Base-by-base conservation (phyloP, 2,888 invertebrate genomes). In the Idaea straminata region DNA sequence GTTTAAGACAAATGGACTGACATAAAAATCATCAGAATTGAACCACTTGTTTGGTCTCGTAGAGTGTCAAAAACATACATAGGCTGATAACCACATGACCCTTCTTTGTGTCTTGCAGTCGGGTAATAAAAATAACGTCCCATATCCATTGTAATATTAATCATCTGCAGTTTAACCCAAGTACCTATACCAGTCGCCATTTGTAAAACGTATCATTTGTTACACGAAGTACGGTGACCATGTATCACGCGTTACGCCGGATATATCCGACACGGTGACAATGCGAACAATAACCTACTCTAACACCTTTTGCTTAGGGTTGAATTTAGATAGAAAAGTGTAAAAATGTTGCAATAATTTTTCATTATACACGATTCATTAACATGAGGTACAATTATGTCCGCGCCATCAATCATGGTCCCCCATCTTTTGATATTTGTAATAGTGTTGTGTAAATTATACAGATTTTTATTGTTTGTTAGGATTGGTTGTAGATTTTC, bases 321-420 rank as follows among this genome's bases (percentile, higher is more conserved):
- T 76, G 76, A 61, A 62, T 58, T 47, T 16, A 35, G 58, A 60
- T 36, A 61, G 63, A 64, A 71, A 69, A 66, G 65, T 66, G 67
- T 66, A 66, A 10, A 62, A 64, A 62, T 67, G 66, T 64, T 76
- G 75, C 86, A 84, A 90, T 91, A 84, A 91, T 88, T 91, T 91
- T 90, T 89, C 91, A 91, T 91, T 90, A 90, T 83, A 76, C 83
- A 84, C 89, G 91, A 89, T 91, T 91, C 91, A 91, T 92, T 91
- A 91, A 86, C 88, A 87, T 86, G 83, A 86, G 87, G 88, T 84
- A 83, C 89, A 91, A 92, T 92, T 91, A 89, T 87, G 84, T 85
- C 79, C 83, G 87, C 84, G 79, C 83, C 83, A 90, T 91, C 85
- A 83, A 87, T 91, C 91, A 91, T 77, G 80, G 79, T 85, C 80